Percentiles rank a stretch among this genome's conserved stretches.
Evolutionary conservation across 2,113 vertebrate species (phyloP).

Genomic region (Steatornis caripensis): DNA sequence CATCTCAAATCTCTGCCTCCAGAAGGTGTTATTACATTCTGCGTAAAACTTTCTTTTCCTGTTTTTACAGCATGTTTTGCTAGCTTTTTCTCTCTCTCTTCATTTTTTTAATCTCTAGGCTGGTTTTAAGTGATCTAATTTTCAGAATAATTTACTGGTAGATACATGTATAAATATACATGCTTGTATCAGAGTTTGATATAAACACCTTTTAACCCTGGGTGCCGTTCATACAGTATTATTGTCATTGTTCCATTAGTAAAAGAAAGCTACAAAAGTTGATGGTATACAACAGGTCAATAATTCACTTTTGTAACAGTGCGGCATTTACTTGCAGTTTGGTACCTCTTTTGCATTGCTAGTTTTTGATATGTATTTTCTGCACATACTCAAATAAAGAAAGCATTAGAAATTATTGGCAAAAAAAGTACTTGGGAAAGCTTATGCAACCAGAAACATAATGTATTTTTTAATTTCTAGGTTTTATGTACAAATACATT

Average conservation of each 20-base stretch:
- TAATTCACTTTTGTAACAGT: neutral
- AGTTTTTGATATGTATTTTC: neutral
- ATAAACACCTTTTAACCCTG: neutral
- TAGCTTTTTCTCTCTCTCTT: neutral
- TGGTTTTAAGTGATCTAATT: neutral
- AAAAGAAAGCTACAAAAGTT: neutral
- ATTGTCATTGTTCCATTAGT: neutral
- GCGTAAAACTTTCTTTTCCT: neutral
- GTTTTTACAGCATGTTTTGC: neutral
- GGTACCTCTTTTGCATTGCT: neutral
- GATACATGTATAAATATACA: too few relatives aligned
- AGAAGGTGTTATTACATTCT: neutral
- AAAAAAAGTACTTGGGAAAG: neutral
- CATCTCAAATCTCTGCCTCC: rapidly evolving
- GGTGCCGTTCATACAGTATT: neutral
- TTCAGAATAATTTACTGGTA: neutral
- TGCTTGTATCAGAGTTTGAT: neutral
- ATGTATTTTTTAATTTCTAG: neutral
- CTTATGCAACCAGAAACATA: neutral
- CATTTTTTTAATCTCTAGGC: too few relatives aligned
- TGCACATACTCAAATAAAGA: neutral
- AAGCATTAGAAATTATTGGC: neutral
- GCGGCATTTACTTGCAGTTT: neutral
- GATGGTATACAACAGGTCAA: neutral
- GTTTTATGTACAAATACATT: neutral